Evolutionary conservation across 2,113 vertebrate species (phyloP).

Genomic region (Notiomystis cincta): DNA sequence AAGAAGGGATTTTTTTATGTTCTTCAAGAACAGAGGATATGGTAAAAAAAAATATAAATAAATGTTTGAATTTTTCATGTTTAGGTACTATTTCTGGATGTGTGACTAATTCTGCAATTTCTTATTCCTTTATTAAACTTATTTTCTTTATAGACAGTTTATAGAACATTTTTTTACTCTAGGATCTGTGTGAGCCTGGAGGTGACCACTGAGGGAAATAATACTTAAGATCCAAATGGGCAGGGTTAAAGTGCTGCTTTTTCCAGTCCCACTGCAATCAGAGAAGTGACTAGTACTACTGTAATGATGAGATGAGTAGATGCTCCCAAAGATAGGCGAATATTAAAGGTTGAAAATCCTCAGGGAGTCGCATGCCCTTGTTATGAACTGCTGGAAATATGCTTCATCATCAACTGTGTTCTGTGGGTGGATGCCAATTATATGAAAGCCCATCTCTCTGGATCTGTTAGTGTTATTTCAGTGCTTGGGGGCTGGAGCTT

Average conservation of each 20-base stretch:
- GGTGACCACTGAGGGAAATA: background rate
- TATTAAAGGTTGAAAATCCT: constrained; percentile 61
- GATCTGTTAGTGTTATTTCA: constrained; percentile 38
- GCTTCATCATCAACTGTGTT: constrained; percentile 50
- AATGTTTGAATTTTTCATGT: background rate
- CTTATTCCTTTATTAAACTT: background rate
- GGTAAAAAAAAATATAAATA: background rate
- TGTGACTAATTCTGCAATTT: background rate
- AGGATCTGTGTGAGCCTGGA: background rate
- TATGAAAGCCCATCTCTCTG: constrained; percentile 40
- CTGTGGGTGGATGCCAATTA: constrained; percentile 67
- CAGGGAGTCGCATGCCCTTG: constrained; percentile 49
- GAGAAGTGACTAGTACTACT: background rate
- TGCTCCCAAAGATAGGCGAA: constrained; percentile 18
- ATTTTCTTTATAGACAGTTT: background rate
- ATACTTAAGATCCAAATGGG: background rate
- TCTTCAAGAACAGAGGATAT: background rate
- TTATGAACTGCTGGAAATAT: constrained; percentile 62
- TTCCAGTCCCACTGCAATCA: constrained; percentile 46
- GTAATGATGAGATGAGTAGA: constrained; percentile 63
- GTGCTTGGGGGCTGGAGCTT: constrained; percentile 55
- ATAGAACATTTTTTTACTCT: background rate
- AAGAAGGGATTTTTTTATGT: background rate
- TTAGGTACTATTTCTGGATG: background rate
- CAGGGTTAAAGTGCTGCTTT: constrained; percentile 13